Base-by-base conservation (phyloP, 2,797 vertebrate species). In the Karalla daura region DNA sequence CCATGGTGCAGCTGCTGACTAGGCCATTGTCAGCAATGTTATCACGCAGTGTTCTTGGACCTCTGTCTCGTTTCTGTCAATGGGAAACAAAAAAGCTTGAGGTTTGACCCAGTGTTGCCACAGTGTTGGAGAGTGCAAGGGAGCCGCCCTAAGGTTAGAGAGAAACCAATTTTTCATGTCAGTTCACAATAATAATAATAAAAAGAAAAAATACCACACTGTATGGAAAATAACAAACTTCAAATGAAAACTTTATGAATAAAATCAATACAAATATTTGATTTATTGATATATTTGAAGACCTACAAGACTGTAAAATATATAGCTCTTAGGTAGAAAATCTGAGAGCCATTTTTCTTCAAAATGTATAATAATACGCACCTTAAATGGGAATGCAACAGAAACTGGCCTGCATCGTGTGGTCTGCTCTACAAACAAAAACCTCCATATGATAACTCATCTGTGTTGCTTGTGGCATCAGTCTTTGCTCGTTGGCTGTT, bases 11-110 rank as follows among this genome's bases (percentile, higher is more conserved):
- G 78, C 74, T 88, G 85, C 84, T 84, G 81, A 88, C 79, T 68
- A 50, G 64, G 81, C 43, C 81, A 66, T 59, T 67, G 81, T 87
- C 86, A 89, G 86, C 85, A 83, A 8, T 74, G 78, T 43, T 85
- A 75, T 68, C 81, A 54, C 13, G 66, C 69, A 2, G 70, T 5
- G 44, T 55, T 76, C 55, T 47, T 55, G 62, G 50, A 80, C 52
- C 60, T 14, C 60, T 74, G 54, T 67, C 78, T 60, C 74, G 47
- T 72, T 76, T 74, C 30, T 78, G 82, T 71, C 54, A 63, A 70
- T 4, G 6, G 65, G 53, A 70, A 39, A 61, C 70, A 55, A 47
- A 61, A 55, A 61, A 56, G 51, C 69, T 63, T 67, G 59, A 23
- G 51, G 60, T 39, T 64, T 65, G 68, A 80, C 78, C 74, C n/a